Evolutionary conservation across 2,797 vertebrate genomes (phyloP), one percentile per base, ranked within the genome.

Genomic region (Rhinophrynus dorsalis): DNA sequence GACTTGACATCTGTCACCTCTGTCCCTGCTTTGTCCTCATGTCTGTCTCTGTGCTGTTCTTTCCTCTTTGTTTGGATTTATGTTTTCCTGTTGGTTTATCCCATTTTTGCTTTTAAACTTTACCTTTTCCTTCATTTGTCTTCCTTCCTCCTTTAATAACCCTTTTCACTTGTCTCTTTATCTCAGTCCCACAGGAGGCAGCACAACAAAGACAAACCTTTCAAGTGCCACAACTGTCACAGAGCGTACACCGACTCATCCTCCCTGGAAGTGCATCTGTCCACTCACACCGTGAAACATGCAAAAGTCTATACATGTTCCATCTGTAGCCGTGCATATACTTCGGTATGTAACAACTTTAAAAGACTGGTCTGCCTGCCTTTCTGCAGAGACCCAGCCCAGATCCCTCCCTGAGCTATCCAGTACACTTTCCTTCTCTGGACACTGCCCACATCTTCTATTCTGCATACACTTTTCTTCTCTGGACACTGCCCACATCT

Each of bases 181-280:
- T 64, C 42, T 20, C 85, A 99, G 97, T 99, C 97, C 68, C 97
- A 99, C 79, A 94, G 97, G 76, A 92, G 97, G 84, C 97, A 99
- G 80, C 97, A 99, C 90, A 99, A 98, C 87, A 99, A 99, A 90
- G 97, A 99, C 85, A 99, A 99, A 87, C 97, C 97, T 50, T 99
- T 92, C 88, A 99, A 98, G 91, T 99, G 97, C 90, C 88, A 94
- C 83, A 95, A 98, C 83, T 99, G 97, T 86, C 97, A 99, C 85
- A 94, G 96, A 75, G 97, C 96, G 3, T 99, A 98, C 80, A 90
- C 93, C 33, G 97, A 99, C 38, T 87, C 93, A 2, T 90, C 94
- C 45, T 96, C 94, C 0, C 84, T 99, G 65, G 97, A 99, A 84
- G 95, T 96, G 23, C 97, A 99, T 87, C 89, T 99, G 80, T 92